Base-by-base conservation (phyloP, 2,888 invertebrate species). In the Uloborus plumipes region DNA sequence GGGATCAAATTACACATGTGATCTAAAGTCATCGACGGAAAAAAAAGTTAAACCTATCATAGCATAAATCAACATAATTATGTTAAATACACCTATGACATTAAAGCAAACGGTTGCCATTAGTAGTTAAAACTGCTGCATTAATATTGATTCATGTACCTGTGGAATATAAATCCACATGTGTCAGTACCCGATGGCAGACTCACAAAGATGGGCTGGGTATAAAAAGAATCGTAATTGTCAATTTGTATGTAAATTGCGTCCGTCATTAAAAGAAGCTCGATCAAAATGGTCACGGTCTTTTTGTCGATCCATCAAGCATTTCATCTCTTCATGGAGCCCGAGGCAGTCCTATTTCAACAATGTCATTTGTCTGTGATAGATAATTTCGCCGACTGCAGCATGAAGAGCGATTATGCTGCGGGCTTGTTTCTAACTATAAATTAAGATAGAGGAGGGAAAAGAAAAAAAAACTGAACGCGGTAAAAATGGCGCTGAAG, bases 341-440 rank as follows among this genome's bases (percentile, higher is more conserved):
- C 18, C 47, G n/a, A 39, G 70, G 80, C 73, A 22, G 58, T 22
- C 31, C 59, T 55, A 62, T 80, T 80, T 80, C 80, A 80, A 80
- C 80, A 74, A 55, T 80, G 80, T 80, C 80, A 80, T 80, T 80
- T 80, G 80, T 74, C 69, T 20, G 69, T 80, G 80, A 80, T 80
- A 74, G 80, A 80, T 74, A 80, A 74, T 80, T 74, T 74, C 53
- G 20, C 47, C 62, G 26, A 18, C 14, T 58, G 67, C n/a, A 26
- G 26, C 26, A 26, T 26, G 26, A 26, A 26, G 26, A 26, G 26
- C 26, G 26, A 26, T 26, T 26, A 26, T 26, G 26, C 65, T 47
- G 39, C 31, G 55, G 64, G 53, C 47, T 22, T 55, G 70, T 71
- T 72, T 61, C 66, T 18, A 62, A 66, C 70, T 61, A 80, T 80